phyloP scores from a whole-genome alignment of 2,888 invertebrate species.

The Eilema sororculum region DNA sequence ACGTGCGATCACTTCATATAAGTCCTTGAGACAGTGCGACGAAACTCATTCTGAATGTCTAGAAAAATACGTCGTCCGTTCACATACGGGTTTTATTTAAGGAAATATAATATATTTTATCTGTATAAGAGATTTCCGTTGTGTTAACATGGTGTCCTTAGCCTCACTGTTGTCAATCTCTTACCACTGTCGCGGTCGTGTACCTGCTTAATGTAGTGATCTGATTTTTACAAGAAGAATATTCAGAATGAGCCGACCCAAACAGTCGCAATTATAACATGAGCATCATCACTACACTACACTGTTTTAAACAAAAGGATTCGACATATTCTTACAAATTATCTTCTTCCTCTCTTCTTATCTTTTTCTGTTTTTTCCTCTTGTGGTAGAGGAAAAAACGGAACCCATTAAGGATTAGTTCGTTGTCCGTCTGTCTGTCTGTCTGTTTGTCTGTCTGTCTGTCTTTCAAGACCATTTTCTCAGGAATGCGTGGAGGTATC shows the following conservation, averaged over 20 bases:
- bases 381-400: too few species aligned
- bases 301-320: too few species aligned
- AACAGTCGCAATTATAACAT: background rate
- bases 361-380: too few species aligned
- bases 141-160: background rate
- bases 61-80: conserved; percentile 10
- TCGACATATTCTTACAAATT: too few species aligned
- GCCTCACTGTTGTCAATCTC: background rate
- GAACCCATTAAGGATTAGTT: too few species aligned
- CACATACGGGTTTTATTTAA: conserved; percentile 12
- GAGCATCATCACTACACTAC: background rate
- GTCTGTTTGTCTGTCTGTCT: too few species aligned
- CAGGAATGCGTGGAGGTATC: too few species aligned
- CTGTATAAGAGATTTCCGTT: background rate
- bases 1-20: conserved; percentile 24
- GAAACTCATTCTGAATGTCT: conserved; percentile 23
- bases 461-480: too few species aligned
- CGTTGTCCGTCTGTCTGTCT: too few species aligned
- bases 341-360: too few species aligned
- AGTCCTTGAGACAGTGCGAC: conserved; percentile 27
- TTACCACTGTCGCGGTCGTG: background rate
- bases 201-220: background rate
- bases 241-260: background rate
- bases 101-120: conserved; percentile 9
- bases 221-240: background rate